Evolutionary conservation across 2,888 invertebrate species (phyloP).

Genomic region (Eristalis arbustorum): DNA sequence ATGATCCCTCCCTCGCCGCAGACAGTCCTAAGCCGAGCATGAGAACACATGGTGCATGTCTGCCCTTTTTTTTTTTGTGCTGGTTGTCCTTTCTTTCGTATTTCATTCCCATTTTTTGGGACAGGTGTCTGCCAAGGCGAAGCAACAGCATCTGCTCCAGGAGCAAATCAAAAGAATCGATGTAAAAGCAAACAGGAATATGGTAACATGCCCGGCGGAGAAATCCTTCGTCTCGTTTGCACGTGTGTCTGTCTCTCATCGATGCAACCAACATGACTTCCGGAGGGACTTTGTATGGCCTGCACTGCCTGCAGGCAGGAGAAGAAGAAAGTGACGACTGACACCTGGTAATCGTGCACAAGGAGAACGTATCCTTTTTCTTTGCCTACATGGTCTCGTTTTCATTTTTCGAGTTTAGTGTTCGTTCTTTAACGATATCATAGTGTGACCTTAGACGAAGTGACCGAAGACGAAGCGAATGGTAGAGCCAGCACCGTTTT

Average conservation of each 20-base stretch:
- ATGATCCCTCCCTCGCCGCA: background rate
- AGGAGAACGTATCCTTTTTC: slow-evolving; percentile 2
- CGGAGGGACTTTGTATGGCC: background rate
- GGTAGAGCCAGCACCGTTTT: background rate
- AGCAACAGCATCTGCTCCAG: slow-evolving; percentile 40
- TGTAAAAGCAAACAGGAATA: background rate
- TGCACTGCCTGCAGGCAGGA: background rate
- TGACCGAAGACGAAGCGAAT: too few relatives aligned
- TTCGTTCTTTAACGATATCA: slow-evolving; percentile 14
- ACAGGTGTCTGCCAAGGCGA: slow-evolving; percentile 43
- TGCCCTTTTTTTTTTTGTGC: slow-evolving; percentile 24
- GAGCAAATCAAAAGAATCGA: slow-evolving; percentile 35
- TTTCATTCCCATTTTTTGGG: background rate
- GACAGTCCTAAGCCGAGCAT: background rate
- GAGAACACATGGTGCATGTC: slow-evolving; percentile 37
- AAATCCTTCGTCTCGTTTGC: background rate
- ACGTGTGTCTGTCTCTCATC: background rate
- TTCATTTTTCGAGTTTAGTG: slow-evolving; percentile 10
- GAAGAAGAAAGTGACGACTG: background rate
- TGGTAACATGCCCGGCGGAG: background rate
- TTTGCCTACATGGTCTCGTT: background rate
- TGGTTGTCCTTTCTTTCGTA: background rate
- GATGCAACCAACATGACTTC: background rate
- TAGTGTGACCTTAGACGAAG: slow-evolving; percentile 5
- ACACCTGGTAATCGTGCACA: background rate